Conservation (phyloP, 2,797 vertebrate genomes). For the Sebastes itinus region DNA sequence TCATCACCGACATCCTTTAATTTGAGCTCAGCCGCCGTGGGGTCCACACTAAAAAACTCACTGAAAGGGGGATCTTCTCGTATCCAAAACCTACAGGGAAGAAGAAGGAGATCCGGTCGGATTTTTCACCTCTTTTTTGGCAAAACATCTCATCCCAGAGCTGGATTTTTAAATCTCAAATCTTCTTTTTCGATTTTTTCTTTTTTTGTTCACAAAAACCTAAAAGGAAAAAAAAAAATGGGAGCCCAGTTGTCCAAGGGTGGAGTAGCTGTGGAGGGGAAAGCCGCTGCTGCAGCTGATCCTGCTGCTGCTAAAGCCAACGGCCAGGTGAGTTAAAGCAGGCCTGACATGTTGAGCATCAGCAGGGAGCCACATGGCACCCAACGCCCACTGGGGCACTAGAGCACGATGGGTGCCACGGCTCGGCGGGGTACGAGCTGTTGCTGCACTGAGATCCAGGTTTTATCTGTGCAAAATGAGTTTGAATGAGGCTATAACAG, state of each 20-base stretch:
- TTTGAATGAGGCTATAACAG: not conserved
- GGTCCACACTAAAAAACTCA: constrained; percentile 25
- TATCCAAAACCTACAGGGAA: constrained; percentile 9
- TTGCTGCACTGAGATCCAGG: not conserved
- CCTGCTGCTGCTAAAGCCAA: constrained; percentile 88
- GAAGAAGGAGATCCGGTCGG: constrained; percentile 47
- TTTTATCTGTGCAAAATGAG: too few species aligned
- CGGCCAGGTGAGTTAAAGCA: constrained; percentile 87
- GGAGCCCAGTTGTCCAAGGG: constrained; percentile 91
- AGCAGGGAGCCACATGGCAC: constrained; percentile 70
- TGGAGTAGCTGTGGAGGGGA: constrained; percentile 85
- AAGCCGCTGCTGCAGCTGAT: constrained; percentile 74
- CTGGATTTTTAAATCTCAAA: constrained; percentile 72
- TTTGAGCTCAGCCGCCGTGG: constrained; percentile 74
- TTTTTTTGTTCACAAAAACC: constrained; percentile 54
- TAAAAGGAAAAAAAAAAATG: constrained; percentile 81
- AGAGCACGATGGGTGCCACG: constrained; percentile 23
- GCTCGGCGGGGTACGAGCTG: not conserved
- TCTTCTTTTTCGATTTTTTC: constrained; percentile 70
- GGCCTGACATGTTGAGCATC: constrained; percentile 1
- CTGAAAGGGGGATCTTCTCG: constrained; percentile 36
- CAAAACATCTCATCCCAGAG: constrained; percentile 30
- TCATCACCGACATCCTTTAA: constrained; percentile 70
- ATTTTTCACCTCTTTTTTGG: constrained; percentile 55
- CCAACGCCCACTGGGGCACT: constrained; percentile 63